Percentiles rank a stretch among this genome's conserved stretches.
These are phyloP conservation scores for Hymenopus coronatus DNA, from an alignment of 2,888 invertebrate species.

Conservation along the genomic window DNA sequence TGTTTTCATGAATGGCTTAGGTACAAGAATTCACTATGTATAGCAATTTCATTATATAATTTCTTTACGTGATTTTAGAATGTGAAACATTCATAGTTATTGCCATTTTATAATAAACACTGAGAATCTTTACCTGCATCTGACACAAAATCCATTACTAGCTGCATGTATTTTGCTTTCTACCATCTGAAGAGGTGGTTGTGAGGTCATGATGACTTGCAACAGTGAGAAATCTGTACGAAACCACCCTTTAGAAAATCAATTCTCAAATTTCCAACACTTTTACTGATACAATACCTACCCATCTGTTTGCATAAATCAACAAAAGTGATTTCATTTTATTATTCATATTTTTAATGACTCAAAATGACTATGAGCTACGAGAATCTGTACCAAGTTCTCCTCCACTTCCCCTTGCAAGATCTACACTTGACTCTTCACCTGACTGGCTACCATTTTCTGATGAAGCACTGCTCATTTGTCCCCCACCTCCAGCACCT, in stretches of 20 bases:
- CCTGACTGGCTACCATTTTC: slow-evolving; percentile 50
- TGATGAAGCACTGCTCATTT: slow-evolving; percentile 50
- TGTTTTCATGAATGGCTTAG: too few relatives aligned
- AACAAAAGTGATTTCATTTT: not conserved
- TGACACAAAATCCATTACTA: too few relatives aligned
- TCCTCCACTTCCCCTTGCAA: slow-evolving; percentile 48
- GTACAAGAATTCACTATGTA: too few relatives aligned
- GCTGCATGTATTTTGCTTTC: too few relatives aligned
- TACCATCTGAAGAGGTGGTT: not conserved
- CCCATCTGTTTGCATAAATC: not conserved
- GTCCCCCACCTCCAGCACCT: slow-evolving; percentile 40
- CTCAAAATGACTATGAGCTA: slow-evolving; percentile 27
- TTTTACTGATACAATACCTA: not conserved
- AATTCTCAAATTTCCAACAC: not conserved
- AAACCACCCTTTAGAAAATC: not conserved
- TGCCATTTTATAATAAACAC: too few relatives aligned
- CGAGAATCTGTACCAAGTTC: slow-evolving; percentile 48
- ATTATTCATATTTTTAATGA: not conserved
- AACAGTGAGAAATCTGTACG: not conserved
- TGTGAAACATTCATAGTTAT: too few relatives aligned
- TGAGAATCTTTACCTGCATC: too few relatives aligned
- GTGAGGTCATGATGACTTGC: not conserved
- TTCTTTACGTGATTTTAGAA: not conserved
- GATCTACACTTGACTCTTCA: slow-evolving; percentile 49
- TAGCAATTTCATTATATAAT: not conserved